Conservation (phyloP, 2,113 vertebrate genomes). For the Oncorhynchus tshawytscha region DNA sequence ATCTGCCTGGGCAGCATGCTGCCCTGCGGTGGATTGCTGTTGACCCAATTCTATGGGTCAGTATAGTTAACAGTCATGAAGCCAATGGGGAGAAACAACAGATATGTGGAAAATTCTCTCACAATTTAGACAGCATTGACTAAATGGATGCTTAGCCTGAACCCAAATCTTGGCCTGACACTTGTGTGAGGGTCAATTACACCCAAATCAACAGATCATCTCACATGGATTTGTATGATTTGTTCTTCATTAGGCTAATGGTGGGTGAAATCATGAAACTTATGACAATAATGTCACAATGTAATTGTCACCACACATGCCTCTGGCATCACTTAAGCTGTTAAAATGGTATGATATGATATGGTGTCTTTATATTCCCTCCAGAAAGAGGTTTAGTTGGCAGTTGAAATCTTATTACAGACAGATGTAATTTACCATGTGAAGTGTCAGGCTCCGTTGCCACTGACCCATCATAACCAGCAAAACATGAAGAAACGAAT, state of each 20-base stretch:
- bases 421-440: constrained; percentile 42
- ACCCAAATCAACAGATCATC: background rate
- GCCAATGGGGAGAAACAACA: constrained; percentile 40
- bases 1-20: constrained; percentile 55
- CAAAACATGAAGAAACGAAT: constrained; percentile 36
- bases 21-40: constrained; percentile 53
- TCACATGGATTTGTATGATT: background rate
- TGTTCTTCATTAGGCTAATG: background rate
- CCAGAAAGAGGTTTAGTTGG: constrained; percentile 28
- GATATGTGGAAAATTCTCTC: constrained; percentile 10
- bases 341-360: background rate
- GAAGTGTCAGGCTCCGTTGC: constrained; percentile 42
- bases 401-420: constrained; percentile 35
- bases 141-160: constrained; percentile 18
- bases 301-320: no score
- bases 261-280: background rate
- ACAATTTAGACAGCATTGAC: no score
- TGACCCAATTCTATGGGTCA: constrained; percentile 59
- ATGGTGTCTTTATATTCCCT: background rate
- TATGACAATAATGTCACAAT: background rate
- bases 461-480: constrained; percentile 44
- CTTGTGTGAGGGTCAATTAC: background rate
- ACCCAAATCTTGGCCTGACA: background rate
- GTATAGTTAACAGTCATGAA: constrained; percentile 33
- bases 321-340: no score